Conservation (phyloP, 2,797 vertebrate genomes). For the Moxostoma hubbsi region DNA sequence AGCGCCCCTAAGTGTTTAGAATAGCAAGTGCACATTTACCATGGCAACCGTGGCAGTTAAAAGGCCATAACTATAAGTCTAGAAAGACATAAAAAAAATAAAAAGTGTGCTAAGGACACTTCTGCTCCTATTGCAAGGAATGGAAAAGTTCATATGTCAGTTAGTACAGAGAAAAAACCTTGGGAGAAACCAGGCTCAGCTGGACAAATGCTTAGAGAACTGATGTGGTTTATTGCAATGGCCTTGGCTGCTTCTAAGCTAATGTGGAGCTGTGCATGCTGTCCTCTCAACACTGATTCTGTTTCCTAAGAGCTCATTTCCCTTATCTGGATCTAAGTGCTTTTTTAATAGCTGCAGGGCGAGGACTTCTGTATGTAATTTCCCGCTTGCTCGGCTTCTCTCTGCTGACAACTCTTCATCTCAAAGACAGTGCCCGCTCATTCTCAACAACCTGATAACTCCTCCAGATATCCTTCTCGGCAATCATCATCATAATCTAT, state of each 20-base stretch:
- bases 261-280: not conserved
- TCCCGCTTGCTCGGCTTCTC: slow-evolving; percentile 28
- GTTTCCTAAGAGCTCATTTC: slow-evolving; percentile 51
- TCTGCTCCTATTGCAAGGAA: too few relatives aligned
- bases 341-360: slow-evolving; percentile 54
- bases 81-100: too few relatives aligned
- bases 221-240: not conserved
- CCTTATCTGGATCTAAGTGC: slow-evolving; percentile 51
- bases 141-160: too few relatives aligned
- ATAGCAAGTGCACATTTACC: too few relatives aligned
- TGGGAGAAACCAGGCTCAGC: not conserved
- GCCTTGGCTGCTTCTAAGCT: not conserved
- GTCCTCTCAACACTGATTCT: slow-evolving; percentile 25
- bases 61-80: too few relatives aligned
- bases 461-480: slow-evolving; percentile 44
- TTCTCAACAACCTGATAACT: slow-evolving; percentile 46
- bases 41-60: too few relatives aligned
- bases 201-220: not conserved
- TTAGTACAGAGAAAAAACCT: not conserved
- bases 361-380: slow-evolving; percentile 50
- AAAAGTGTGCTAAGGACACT: too few relatives aligned
- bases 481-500: slow-evolving; percentile 31
- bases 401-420: slow-evolving; percentile 48
- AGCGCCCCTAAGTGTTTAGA: too few relatives aligned
- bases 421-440: slow-evolving; percentile 25